These are phyloP conservation scores for Phylloscopus collybita DNA, from an alignment of 2,797 vertebrate genomes.

Conservation along the genomic window DNA sequence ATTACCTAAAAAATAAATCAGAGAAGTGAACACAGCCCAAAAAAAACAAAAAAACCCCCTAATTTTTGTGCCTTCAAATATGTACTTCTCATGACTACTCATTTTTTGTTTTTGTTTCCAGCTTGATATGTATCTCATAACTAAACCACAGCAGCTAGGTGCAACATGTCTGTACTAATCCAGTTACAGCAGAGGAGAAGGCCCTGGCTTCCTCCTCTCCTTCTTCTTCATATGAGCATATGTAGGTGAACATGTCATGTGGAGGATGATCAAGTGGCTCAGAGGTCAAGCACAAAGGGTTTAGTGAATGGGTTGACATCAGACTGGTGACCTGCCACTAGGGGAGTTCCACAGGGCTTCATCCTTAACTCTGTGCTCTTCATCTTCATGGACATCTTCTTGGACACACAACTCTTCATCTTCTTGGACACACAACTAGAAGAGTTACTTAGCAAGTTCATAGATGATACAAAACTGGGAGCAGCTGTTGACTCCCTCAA, in stretches of 20 bases:
- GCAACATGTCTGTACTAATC: neutral
- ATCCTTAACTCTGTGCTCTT: neutral
- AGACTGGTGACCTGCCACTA: neutral
- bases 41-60: neutral
- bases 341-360: fast-evolving
- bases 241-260: neutral
- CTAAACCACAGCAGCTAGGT: neutral
- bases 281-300: neutral
- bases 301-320: too few relatives aligned
- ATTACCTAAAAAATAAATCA: neutral
- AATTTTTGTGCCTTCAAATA: neutral
- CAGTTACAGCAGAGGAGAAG: neutral
- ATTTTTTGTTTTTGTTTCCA: neutral
- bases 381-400: too few relatives aligned
- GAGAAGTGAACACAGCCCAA: neutral
- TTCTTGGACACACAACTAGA: neutral
- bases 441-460: neutral
- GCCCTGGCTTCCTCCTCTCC: neutral
- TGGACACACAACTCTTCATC: neutral
- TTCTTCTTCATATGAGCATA: neutral
- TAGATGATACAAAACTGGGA: neutral
- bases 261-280: neutral
- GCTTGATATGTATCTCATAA: neutral
- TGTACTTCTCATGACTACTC: neutral
- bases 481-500: fast-evolving